These are phyloP conservation scores for Macroramphosus scolopax DNA, from an alignment of 2,797 vertebrate genomes.

Conservation along the genomic window DNA sequence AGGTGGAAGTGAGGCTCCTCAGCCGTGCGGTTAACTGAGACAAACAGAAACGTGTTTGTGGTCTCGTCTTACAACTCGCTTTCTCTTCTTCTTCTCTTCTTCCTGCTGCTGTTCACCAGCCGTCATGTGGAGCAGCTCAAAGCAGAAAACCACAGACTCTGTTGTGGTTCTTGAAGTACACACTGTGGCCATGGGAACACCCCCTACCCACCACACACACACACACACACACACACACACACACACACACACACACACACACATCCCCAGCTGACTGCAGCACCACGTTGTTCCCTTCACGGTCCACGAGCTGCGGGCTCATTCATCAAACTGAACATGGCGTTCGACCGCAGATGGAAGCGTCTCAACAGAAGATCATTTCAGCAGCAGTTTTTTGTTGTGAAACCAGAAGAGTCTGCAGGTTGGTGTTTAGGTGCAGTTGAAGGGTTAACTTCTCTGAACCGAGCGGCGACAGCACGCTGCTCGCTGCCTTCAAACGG, in stretches of 20 bases:
- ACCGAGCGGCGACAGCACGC: too few relatives aligned
- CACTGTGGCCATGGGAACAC: slow-evolving; percentile 81
- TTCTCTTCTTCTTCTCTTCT: slow-evolving; percentile 76
- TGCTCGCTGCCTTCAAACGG: too few relatives aligned
- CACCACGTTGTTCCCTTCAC: slow-evolving; percentile 46
- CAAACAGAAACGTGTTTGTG: slow-evolving; percentile 63
- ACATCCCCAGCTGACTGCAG: slow-evolving; percentile 66
- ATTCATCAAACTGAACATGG: slow-evolving; percentile 16
- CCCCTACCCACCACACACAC: slow-evolving; percentile 33
- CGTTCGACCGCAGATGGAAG: not conserved
- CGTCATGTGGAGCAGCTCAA: slow-evolving; percentile 90
- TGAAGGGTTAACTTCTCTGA: too few relatives aligned
- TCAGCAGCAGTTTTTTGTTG: too few relatives aligned
- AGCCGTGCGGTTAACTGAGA: too few relatives aligned
- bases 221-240: slow-evolving; percentile 37
- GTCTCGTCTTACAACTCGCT: slow-evolving; percentile 69
- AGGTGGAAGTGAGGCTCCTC: too few relatives aligned
- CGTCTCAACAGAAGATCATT: not conserved
- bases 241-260: too few relatives aligned
- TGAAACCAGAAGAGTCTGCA: too few relatives aligned
- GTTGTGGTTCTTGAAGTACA: slow-evolving; percentile 91
- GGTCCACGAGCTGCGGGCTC: slow-evolving; percentile 16
- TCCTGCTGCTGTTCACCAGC: slow-evolving; percentile 64
- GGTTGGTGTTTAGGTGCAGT: too few relatives aligned
- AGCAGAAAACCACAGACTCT: slow-evolving; percentile 88